Conservation (phyloP, 2,888 invertebrate species). For the Drosophila trichaetosa region DNA sequence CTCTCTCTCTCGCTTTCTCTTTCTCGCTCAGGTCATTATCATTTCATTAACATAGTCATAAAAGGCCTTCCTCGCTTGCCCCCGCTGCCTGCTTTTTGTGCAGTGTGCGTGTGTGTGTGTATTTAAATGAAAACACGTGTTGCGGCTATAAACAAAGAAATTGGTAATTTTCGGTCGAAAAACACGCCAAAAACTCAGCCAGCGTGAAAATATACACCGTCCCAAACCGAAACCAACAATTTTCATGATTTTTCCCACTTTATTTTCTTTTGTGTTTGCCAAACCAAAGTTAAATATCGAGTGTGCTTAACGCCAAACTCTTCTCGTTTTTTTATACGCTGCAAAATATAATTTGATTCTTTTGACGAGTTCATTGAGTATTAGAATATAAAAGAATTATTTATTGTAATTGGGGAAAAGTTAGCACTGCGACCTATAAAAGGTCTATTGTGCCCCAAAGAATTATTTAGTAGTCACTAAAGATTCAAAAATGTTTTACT, state of each 20-base stretch:
- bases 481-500: neutral
- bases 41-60: conserved; percentile 79
- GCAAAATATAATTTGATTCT: neutral
- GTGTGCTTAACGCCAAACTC: neutral
- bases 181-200: conserved; percentile 33
- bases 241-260: conserved; percentile 16
- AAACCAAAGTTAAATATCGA: conserved; percentile 7
- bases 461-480: neutral
- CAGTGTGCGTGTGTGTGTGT: conserved; percentile 27
- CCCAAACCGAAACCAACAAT: conserved; percentile 11
- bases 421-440: too few relatives aligned
- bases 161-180: conserved; percentile 56
- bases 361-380: neutral
- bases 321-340: neutral
- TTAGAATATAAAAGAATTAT: too few relatives aligned
- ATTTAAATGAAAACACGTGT: conserved; percentile 76
- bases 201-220: conserved; percentile 43
- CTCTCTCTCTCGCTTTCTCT: neutral
- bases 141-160: conserved; percentile 78
- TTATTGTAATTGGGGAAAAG: too few relatives aligned
- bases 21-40: conserved; percentile 60
- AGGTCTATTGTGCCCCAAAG: too few relatives aligned
- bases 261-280: neutral
- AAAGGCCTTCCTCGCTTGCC: conserved; percentile 37
- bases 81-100: neutral